phyloP scores from a whole-genome alignment of 1,140 invertebrate genomes.

The Pemphigus obesinymphae region DNA sequence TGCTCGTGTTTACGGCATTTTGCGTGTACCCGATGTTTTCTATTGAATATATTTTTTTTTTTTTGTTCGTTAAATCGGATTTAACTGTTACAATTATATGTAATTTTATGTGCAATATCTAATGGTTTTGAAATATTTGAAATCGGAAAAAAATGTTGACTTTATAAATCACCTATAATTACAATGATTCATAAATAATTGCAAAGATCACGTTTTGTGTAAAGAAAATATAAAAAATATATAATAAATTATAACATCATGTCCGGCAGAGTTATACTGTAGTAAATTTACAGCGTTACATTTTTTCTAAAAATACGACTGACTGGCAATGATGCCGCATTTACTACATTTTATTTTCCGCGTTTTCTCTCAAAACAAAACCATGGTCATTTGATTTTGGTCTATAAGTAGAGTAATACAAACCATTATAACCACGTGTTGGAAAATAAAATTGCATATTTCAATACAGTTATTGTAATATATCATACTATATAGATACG shows the following conservation, averaged over 20 bases:
- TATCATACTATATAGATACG: too few relatives aligned
- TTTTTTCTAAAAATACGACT: constrained; percentile 24
- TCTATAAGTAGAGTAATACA: not conserved
- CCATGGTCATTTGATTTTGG: not conserved
- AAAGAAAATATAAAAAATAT: not conserved
- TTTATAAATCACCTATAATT: too few relatives aligned
- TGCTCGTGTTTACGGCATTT: not conserved
- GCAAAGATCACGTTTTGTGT: not conserved
- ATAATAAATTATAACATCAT: not conserved
- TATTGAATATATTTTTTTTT: too few relatives aligned
- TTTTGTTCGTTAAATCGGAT: not conserved
- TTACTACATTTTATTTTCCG: constrained; percentile 23
- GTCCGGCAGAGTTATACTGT: not conserved
- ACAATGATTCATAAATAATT: not conserved
- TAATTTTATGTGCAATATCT: too few relatives aligned
- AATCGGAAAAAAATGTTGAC: too few relatives aligned
- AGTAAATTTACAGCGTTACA: constrained; percentile 12
- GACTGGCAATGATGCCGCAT: constrained; percentile 1
- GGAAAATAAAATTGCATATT: not conserved
- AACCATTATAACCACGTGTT: not conserved
- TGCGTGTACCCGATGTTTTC: not conserved
- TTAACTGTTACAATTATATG: not conserved
- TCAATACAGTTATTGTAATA: not conserved
- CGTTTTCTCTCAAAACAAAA: constrained; percentile 14
- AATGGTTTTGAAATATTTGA: too few relatives aligned